phyloP scores from a whole-genome alignment of 2,888 invertebrate genomes.

The Theodoxus fluviatilis region DNA sequence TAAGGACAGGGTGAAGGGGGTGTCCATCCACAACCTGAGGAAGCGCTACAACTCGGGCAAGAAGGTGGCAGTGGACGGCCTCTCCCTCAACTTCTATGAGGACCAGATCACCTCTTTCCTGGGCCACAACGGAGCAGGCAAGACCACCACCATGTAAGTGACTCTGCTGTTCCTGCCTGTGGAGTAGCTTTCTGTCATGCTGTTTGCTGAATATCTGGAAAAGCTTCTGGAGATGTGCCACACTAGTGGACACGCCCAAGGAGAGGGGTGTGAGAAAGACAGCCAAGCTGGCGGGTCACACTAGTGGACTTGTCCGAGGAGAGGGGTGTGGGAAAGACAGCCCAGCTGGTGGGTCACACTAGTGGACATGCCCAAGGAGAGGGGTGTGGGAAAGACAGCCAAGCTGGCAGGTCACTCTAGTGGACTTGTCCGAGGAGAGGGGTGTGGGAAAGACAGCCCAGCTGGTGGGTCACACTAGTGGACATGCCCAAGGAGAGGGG shows the following conservation, averaged over 20 bases:
- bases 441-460: too few relatives aligned
- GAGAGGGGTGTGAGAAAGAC: too few relatives aligned
- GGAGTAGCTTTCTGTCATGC: not conserved
- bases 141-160: conserved; percentile 85
- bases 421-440: too few relatives aligned
- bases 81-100: conserved; percentile 81
- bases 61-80: conserved; percentile 72
- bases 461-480: too few relatives aligned
- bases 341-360: too few relatives aligned
- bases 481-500: too few relatives aligned
- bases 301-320: not conserved
- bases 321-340: too few relatives aligned
- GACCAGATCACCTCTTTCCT: conserved; percentile 86
- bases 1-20: conserved; percentile 71
- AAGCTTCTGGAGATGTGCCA: not conserved
- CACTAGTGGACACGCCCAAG: too few relatives aligned
- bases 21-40: conserved; percentile 76
- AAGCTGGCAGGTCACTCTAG: too few relatives aligned
- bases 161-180: not conserved
- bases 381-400: too few relatives aligned
- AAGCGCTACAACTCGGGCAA: conserved; percentile 66
- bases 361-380: too few relatives aligned
- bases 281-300: too few relatives aligned
- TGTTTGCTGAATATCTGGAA: not conserved
- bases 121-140: conserved; percentile 91